Evolutionary conservation across 2,113 vertebrate genomes (phyloP).

Genomic region (Pseudorectes ferrugineus): DNA sequence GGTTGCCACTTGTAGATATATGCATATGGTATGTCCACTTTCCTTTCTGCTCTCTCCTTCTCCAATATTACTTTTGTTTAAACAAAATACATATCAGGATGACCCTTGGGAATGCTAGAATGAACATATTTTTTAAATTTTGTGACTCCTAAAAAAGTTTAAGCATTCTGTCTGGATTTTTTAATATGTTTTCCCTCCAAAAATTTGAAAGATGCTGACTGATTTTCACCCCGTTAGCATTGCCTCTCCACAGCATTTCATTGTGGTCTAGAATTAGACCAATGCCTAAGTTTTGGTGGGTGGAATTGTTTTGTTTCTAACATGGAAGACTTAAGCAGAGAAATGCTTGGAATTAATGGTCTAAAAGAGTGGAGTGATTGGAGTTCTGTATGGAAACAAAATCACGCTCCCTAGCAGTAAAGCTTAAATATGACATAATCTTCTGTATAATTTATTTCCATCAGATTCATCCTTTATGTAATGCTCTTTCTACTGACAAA

Average conservation of each 20-base stretch:
- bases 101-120: background rate
- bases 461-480: background rate
- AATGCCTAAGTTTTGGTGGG: background rate
- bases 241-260: background rate
- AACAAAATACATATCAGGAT: background rate
- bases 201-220: background rate
- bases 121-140: background rate
- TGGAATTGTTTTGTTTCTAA: background rate
- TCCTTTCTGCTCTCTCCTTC: background rate
- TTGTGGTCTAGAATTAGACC: background rate
- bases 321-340: background rate
- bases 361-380: background rate
- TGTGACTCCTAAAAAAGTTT: background rate
- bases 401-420: background rate
- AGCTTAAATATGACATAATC: background rate
- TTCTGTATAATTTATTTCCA: background rate
- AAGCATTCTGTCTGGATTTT: background rate
- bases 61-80: background rate
- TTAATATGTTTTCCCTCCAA: background rate
- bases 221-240: background rate
- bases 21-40: background rate
- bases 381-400: background rate
- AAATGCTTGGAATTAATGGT: background rate
- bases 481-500: background rate
- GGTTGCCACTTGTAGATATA: constrained; percentile 23